phyloP scores from a whole-genome alignment of 2,113 vertebrate genomes.

The Oreochromis spilurus region DNA sequence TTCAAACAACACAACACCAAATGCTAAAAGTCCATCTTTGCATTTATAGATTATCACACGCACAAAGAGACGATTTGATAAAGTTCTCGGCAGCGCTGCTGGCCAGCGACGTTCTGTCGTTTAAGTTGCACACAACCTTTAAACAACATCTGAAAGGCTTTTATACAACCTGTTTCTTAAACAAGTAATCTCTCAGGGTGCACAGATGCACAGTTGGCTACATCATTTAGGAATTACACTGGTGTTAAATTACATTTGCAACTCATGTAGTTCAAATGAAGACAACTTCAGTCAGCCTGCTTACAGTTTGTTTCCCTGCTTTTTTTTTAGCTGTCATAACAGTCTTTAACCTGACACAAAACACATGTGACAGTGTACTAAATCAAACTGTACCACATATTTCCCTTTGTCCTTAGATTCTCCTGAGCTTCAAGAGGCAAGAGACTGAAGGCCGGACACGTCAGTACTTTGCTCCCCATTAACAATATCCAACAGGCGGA shows the following conservation, averaged over 20 bases:
- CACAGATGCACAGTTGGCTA: not conserved
- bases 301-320: not conserved
- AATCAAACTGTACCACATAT: not conserved
- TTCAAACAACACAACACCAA: not conserved
- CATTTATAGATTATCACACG: not conserved
- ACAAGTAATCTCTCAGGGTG: not conserved
- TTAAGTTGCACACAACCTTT: not conserved
- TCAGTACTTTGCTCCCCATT: constrained; percentile 8
- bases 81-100: not conserved
- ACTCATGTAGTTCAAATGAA: not conserved
- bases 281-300: not conserved
- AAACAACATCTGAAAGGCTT: not conserved
- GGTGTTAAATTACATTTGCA: not conserved
- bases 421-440: not conserved
- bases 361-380: not conserved
- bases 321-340: not conserved
- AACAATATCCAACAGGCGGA: constrained; percentile 40
- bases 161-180: not conserved
- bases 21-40: not conserved
- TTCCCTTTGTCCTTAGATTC: not conserved
- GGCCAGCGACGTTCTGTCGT: not conserved
- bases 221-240: not conserved
- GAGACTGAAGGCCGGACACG: not conserved
- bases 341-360: not conserved
- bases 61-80: not conserved